phyloP scores from a whole-genome alignment of 2,113 vertebrate genomes.

The Macroglossus sobrinus region DNA sequence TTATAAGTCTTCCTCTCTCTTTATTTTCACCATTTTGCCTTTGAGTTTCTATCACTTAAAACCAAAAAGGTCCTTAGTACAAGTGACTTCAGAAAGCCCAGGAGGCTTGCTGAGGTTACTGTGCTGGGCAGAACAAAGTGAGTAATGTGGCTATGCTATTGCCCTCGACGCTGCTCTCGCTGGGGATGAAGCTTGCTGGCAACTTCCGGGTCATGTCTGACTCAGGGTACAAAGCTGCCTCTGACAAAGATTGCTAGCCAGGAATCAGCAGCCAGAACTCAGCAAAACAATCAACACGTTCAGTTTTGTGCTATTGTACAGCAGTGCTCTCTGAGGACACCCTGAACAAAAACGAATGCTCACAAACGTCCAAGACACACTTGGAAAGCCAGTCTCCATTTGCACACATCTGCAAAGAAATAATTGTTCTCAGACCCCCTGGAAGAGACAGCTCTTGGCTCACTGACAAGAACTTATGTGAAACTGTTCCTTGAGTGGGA shows the following conservation, averaged over 20 bases:
- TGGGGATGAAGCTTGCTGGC: not conserved
- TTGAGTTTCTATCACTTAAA: not conserved
- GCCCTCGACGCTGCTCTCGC: not conserved
- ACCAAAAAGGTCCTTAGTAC: not conserved
- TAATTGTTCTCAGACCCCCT: not conserved
- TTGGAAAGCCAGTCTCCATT: not conserved
- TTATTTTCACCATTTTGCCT: not conserved
- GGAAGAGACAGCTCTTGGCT: slow-evolving; percentile 30
- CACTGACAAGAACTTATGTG: not conserved
- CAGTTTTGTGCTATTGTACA: not conserved
- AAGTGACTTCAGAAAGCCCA: not conserved
- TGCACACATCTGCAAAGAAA: not conserved
- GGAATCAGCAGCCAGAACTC: not conserved
- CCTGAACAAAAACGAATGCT: not conserved
- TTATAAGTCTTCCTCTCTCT: not conserved
- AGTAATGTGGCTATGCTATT: not conserved
- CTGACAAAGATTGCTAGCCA: not conserved
- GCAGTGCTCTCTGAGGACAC: not conserved
- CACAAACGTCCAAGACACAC: not conserved
- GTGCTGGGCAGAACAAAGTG: not conserved
- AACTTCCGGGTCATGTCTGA: not conserved
- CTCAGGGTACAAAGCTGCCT: not conserved
- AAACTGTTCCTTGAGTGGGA: slow-evolving; percentile 9
- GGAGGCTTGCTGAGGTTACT: not conserved
- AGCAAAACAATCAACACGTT: not conserved